These are phyloP conservation scores for Labroides dimidiatus DNA, from an alignment of 2,797 vertebrate genomes.

Conservation along the genomic window DNA sequence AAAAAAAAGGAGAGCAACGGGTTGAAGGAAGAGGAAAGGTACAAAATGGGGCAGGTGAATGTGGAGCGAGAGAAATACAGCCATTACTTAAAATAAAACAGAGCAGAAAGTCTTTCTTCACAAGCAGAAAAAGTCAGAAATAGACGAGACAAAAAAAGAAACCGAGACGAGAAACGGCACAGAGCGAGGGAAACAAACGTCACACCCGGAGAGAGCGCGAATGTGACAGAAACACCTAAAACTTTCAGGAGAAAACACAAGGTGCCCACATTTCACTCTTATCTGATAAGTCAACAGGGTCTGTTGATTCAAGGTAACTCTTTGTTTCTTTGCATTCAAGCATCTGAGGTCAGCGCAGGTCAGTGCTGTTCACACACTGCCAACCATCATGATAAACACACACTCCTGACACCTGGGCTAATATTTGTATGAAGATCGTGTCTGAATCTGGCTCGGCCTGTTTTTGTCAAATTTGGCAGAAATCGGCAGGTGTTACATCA, in stretches of 20 bases:
- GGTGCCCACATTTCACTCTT: neutral
- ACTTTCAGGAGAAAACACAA: neutral
- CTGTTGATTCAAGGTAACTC: neutral
- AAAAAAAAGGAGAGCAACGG: neutral
- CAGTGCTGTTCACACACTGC: neutral
- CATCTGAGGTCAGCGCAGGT: neutral
- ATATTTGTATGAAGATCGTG: too few species aligned
- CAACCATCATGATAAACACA: neutral
- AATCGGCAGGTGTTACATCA: too few species aligned
- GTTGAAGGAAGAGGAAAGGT: neutral
- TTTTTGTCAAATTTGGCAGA: too few species aligned
- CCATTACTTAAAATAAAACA: neutral
- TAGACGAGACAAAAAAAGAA: neutral
- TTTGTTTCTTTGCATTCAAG: conserved; percentile 1
- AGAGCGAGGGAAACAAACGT: neutral
- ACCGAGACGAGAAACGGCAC: neutral
- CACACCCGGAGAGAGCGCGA: neutral
- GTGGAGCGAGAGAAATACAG: neutral
- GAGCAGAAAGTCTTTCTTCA: conserved; percentile 4
- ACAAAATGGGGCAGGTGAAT: neutral
- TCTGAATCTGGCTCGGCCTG: too few species aligned
- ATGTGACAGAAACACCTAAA: neutral
- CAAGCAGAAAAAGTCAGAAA: conserved; percentile 18
- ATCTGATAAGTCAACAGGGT: conserved; percentile 27
- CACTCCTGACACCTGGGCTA: neutral